Evolutionary conservation across 2,113 vertebrate species (phyloP).

Genomic region (Centropristis striata): DNA sequence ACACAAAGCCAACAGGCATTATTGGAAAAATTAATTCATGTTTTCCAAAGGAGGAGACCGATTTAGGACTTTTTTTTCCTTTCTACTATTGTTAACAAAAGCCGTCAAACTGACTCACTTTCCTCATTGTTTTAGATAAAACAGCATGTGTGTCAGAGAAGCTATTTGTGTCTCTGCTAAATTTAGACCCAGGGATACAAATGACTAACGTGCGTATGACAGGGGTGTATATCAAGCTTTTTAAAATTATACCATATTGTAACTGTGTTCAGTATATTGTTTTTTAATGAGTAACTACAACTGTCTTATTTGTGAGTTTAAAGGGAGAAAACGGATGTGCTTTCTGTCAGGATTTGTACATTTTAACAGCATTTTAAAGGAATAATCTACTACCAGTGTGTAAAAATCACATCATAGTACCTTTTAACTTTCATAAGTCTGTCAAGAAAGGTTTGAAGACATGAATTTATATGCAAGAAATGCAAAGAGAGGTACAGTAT

Average conservation of each 20-base stretch:
- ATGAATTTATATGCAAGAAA: background rate
- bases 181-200: constrained; percentile 49
- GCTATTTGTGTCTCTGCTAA: constrained; percentile 47
- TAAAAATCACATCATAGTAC: background rate
- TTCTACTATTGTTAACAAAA: constrained; percentile 1
- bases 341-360: too few relatives aligned
- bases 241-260: background rate
- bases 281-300: background rate
- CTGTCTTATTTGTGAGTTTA: background rate
- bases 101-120: background rate
- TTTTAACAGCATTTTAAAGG: too few relatives aligned
- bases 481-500: constrained; percentile 23
- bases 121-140: constrained; percentile 26
- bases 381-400: background rate
- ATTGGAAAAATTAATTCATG: background rate
- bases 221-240: background rate
- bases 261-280: background rate
- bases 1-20: background rate
- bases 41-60: background rate
- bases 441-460: too few relatives aligned
- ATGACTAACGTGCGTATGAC: background rate
- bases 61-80: background rate
- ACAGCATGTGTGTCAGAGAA: constrained; percentile 25
- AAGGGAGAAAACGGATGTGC: background rate
- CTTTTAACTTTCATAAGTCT: background rate